Conservation (phyloP, 1,140 invertebrate genomes). For the Pectinophora gossypiella region DNA sequence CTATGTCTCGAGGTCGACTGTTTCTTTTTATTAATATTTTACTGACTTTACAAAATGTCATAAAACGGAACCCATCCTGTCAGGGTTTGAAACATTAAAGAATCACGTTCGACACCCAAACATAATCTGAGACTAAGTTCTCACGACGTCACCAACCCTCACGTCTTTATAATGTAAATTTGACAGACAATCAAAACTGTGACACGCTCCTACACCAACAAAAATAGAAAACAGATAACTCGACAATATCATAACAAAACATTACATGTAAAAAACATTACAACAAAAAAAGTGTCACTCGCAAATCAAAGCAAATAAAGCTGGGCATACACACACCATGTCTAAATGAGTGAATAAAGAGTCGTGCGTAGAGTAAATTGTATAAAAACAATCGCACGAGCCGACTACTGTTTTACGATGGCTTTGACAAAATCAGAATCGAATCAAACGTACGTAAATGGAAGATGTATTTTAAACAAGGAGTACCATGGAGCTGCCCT, state of each 20-base stretch:
- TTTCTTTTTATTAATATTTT: too few relatives aligned
- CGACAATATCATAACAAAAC: conserved; percentile 43
- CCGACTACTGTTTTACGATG: conserved; percentile 56
- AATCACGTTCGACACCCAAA: conserved; percentile 18
- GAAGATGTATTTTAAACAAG: conserved; percentile 38
- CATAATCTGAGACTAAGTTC: conserved; percentile 32
- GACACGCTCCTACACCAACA: conserved; percentile 47
- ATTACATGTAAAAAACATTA: conserved; percentile 31
- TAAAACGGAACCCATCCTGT: too few relatives aligned
- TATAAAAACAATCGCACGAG: conserved; percentile 66
- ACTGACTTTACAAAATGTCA: too few relatives aligned
- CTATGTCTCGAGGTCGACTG: too few relatives aligned
- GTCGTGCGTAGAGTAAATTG: conserved; percentile 50
- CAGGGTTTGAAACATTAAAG: too few relatives aligned
- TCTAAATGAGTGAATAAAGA: conserved; percentile 39
- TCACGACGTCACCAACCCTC: conserved; percentile 35
- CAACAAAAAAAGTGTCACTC: conserved; percentile 48
- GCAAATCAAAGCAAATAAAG: conserved; percentile 65
- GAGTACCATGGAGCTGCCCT: background rate
- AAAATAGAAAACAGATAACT: conserved; percentile 52
- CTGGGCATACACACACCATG: conserved; percentile 32
- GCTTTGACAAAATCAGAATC: conserved; percentile 67
- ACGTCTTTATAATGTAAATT: conserved; percentile 60
- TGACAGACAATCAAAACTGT: conserved; percentile 66
- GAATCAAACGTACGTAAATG: conserved; percentile 66